Evolutionary conservation across 2,113 vertebrate genomes (phyloP).

Genomic region (Oreochromis niloticus): DNA sequence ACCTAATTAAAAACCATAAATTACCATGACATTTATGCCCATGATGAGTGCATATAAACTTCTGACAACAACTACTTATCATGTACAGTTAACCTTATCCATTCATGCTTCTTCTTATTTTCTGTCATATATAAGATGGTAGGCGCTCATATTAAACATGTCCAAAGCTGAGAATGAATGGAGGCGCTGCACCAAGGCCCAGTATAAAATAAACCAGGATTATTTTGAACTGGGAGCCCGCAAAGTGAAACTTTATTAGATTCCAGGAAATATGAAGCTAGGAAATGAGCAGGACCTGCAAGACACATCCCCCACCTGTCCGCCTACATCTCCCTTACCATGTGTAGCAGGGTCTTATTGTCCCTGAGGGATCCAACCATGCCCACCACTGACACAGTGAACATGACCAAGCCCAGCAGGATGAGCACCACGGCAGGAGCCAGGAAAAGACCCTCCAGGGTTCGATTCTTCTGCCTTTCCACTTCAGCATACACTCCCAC

Average conservation of each 20-base stretch:
- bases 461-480: constrained; percentile 84
- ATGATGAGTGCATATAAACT: not conserved
- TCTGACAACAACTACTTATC: not conserved
- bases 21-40: not conserved
- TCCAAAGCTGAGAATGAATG: not conserved
- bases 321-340: constrained; percentile 59
- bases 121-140: not conserved
- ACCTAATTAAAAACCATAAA: fast-evolving
- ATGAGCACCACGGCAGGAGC: constrained; percentile 85
- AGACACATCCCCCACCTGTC: not conserved
- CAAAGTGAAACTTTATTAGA: not conserved
- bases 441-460: constrained; percentile 84
- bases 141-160: not conserved
- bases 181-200: not conserved
- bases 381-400: constrained; percentile 80
- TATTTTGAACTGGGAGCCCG: not conserved
- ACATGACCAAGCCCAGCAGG: constrained; percentile 83
- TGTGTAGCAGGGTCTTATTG: constrained; percentile 82
- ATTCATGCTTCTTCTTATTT: not conserved
- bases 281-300: not conserved
- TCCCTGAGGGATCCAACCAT: constrained; percentile 86
- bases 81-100: not conserved
- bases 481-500: constrained; percentile 84
- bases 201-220: not conserved
- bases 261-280: not conserved